Evolutionary conservation across 1,140 invertebrate genomes (phyloP), one percentile per base, ranked within the genome.

Genomic region (Adelges cooleyi): DNA sequence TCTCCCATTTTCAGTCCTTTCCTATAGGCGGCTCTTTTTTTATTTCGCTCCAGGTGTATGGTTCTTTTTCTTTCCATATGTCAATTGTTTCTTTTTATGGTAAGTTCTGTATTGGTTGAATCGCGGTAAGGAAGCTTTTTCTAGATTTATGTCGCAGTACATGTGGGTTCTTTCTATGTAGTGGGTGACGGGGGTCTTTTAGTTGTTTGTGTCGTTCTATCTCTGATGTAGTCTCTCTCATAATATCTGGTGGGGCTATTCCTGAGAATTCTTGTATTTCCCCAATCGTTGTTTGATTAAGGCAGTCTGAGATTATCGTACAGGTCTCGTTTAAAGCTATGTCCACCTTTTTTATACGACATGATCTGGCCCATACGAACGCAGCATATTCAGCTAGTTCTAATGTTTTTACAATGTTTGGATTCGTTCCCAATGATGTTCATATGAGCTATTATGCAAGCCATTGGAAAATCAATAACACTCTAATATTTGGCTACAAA

Each of bases 171-270:
- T 52, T 52, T 52, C 44, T 18, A 52, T 36, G 13, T 11, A 52
- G 33, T 53, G 56, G 44, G 44, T 67, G 44, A 1, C 51, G 23
- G 42, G 40, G 25, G 20, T 38, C 17, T 5, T 52, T 27, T 22
- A 23, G 17, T 48, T 66, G 13, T 54, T 66, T 66, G 5, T 53
- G 6, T 42, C 65, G 13, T 54, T 66, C 36, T 42, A 66, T 53
- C 22, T 54, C n/a, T 52, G 50, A 49, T 44, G 50, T 22, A 18
- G 36, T 50, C 18, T 49, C 27, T 33, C 22, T 48, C 5, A 18
- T 46, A 38, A 66, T 44, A 27, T 52, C 17, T 25, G 50, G 50
- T 46, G 38, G 65, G 11, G 65, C 50, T 40, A 53, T 40, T 23
- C 20, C 33, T 38, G 9, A 53, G 5, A 38, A n/a, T 53, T 5